Base-by-base conservation (phyloP, 2,888 invertebrate genomes). In the Cryptocephalus primarius region DNA sequence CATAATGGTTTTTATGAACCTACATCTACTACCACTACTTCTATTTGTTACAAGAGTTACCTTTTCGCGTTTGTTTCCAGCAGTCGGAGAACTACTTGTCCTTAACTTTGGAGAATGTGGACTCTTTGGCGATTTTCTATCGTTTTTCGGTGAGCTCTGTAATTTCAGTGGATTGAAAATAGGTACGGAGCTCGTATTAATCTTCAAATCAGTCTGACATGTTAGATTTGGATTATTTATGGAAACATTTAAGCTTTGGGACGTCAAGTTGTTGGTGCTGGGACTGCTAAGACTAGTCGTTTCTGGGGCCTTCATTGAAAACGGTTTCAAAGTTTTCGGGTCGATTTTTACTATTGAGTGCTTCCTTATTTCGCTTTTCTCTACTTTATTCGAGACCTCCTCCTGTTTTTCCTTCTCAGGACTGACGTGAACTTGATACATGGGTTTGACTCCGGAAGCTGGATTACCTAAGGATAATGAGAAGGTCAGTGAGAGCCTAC, bases 361-460 rank as follows among this genome's bases (percentile, higher is more conserved):
- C 45, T 67, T 68, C 48, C 66, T 68, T 32, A 70, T 70, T 49
- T 70, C 70, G 31, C 57, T 59, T 46, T 64, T 66, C 41, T 59
- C 61, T n/a, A 50, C 11, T 32, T 55, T 58, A n/a, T 39, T 32
- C 10, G 47, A 32, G 22, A 22, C 22, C 14, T 54, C 51, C 32
- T 48, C 40, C 9, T 36, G 41, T 41, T 67, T 67, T 10, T 69
- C 68, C 50, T 64, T 63, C 1, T 74, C 73, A 2, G 69, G 70
- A 39, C 68, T 65, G 0, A 56, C 50, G 34, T 67, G 67, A 1
- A 75, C 70, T 8, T 74, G 74, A 52, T 77, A 79, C 72, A 78
- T 73, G 0, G 78, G 78, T 50, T 78, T 78, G 0, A 78, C 78
- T 0, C 78, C 78, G 0, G 77, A 77, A 0, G 77, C 75, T 0